Evolutionary conservation across 2,888 invertebrate genomes (phyloP).

Genomic region (Perizoma flavofasciatum): DNA sequence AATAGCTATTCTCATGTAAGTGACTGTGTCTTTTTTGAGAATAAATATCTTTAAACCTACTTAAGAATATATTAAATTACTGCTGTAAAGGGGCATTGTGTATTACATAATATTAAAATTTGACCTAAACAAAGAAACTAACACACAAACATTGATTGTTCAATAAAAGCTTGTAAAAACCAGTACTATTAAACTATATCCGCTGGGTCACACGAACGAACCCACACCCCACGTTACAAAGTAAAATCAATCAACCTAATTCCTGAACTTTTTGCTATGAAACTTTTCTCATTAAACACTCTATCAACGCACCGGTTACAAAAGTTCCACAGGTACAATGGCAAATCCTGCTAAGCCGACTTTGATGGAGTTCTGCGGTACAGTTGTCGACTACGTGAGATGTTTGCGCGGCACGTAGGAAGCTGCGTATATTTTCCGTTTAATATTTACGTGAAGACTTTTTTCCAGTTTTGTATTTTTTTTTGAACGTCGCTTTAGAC

Average conservation of each 20-base stretch:
- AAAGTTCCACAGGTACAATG: constrained; percentile 34
- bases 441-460: not conserved
- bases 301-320: constrained; percentile 18
- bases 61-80: no score
- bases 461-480: no score
- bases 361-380: constrained; percentile 46
- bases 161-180: no score
- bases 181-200: not conserved
- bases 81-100: no score
- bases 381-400: constrained; percentile 35
- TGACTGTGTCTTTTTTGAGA: no score
- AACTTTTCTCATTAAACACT: constrained; percentile 26
- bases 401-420: constrained; percentile 22
- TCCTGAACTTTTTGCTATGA: constrained; percentile 8
- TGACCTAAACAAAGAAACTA: no score
- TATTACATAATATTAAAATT: no score
- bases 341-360: constrained; percentile 49
- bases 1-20: no score
- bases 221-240: constrained; percentile 1
- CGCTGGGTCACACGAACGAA: not conserved
- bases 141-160: no score
- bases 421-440: constrained; percentile 12
- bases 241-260: constrained; percentile 10
- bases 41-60: no score
- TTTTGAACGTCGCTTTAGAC: no score